phyloP scores from a whole-genome alignment of 2,888 invertebrate species.

The Ichneumon xanthorius region DNA sequence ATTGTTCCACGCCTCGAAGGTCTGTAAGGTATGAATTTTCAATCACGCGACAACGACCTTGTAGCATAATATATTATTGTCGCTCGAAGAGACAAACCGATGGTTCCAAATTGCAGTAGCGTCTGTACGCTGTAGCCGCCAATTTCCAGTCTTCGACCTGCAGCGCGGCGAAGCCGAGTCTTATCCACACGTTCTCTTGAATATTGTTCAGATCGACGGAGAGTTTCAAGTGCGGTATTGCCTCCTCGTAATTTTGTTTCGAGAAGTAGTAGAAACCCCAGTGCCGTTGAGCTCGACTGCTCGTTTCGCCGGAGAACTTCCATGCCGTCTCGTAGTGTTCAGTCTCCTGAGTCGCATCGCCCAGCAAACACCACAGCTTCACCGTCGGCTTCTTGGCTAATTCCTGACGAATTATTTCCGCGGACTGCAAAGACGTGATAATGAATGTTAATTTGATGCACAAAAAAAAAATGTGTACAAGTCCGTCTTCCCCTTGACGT shows the following conservation, averaged over 20 bases:
- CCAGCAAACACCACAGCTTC: slow-evolving; percentile 95
- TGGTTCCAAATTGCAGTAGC: slow-evolving; percentile 94
- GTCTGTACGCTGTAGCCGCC: slow-evolving; percentile 94
- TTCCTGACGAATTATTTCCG: slow-evolving; percentile 94
- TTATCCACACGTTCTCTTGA: slow-evolving; percentile 94
- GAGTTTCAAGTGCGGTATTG: slow-evolving; percentile 92
- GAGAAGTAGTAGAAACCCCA: slow-evolving; percentile 93
- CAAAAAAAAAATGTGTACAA: slow-evolving; percentile 35
- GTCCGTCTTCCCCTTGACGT: neutral
- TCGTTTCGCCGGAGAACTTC: slow-evolving; percentile 93
- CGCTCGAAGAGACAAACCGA: slow-evolving; percentile 84
- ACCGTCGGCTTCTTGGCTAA: slow-evolving; percentile 92
- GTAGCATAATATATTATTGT: neutral
- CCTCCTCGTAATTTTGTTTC: slow-evolving; percentile 90
- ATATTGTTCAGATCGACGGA: slow-evolving; percentile 95
- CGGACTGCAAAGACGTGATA: slow-evolving; percentile 87
- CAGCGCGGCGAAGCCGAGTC: slow-evolving; percentile 94
- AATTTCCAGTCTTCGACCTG: slow-evolving; percentile 92
- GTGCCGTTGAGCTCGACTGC: slow-evolving; percentile 94
- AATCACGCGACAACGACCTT: neutral
- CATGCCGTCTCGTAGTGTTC: slow-evolving; percentile 95
- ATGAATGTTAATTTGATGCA: slow-evolving; percentile 23
- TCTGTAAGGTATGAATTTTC: slow-evolving; percentile 85
- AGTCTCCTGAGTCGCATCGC: slow-evolving; percentile 93
- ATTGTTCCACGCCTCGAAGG: slow-evolving; percentile 99